Conservation (phyloP, 2,113 vertebrate genomes). For the Himantopus leucocephalus region DNA sequence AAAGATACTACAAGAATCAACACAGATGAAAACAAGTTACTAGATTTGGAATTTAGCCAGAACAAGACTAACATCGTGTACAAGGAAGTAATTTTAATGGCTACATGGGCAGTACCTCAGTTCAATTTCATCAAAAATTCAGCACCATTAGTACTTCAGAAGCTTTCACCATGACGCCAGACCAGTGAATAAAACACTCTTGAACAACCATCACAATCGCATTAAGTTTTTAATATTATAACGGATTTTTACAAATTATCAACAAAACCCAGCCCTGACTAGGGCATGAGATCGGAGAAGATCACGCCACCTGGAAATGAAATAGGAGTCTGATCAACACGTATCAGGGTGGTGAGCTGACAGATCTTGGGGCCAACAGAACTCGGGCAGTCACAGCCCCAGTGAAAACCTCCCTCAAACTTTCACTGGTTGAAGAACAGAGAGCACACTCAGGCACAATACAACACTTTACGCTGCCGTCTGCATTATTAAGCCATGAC, state of each 20-base stretch:
- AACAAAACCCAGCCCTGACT: background rate
- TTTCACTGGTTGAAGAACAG: background rate
- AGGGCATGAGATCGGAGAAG: background rate
- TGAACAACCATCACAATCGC: background rate
- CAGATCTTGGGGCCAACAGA: background rate
- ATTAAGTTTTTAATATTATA: background rate
- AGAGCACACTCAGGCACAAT: background rate
- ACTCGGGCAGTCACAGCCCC: background rate
- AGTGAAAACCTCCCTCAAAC: background rate
- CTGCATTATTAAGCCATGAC: background rate
- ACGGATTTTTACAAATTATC: background rate
- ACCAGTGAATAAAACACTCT: background rate
- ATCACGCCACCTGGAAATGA: background rate
- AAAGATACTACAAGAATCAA: background rate
- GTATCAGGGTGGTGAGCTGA: background rate
- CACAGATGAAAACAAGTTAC: background rate
- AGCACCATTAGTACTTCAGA: background rate
- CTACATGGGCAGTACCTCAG: background rate
- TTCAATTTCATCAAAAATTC: background rate
- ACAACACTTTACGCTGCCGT: accelerated
- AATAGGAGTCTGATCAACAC: background rate
- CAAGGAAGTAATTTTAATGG: background rate
- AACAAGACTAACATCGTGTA: background rate
- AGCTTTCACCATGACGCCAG: background rate
- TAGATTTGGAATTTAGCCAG: background rate